A percentile compares a stretch with the other conserved stretches of the same genome.
These are phyloP conservation scores for Sthenelais limicola DNA, from an alignment of 2,888 invertebrate genomes.

Conservation along the genomic window DNA sequence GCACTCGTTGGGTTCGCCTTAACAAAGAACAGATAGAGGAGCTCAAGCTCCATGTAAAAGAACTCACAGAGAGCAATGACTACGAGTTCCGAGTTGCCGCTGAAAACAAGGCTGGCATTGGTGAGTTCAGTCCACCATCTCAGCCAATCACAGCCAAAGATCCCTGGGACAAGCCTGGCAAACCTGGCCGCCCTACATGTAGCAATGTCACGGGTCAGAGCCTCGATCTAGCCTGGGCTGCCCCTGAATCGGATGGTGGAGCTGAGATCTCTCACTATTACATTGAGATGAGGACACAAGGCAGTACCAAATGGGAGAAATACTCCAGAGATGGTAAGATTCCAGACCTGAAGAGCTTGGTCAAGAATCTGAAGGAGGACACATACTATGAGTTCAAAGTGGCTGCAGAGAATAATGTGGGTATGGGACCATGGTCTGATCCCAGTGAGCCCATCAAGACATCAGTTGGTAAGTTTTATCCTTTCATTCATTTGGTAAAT, in stretches of 20 bases:
- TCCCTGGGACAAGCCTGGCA: constrained; percentile 55
- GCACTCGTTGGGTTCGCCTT: constrained; percentile 82
- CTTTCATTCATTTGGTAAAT: too few relatives aligned
- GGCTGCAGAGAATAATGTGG: constrained; percentile 88
- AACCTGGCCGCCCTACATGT: constrained; percentile 49
- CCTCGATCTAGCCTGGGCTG: constrained; percentile 79
- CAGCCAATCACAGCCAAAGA: constrained; percentile 54
- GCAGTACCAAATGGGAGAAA: constrained; percentile 45
- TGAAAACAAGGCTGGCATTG: constrained; percentile 78
- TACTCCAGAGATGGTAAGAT: constrained; percentile 12
- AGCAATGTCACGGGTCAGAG: constrained; percentile 78
- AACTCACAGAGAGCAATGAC: constrained; percentile 72
- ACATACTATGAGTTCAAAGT: constrained; percentile 86
- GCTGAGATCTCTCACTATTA: constrained; percentile 67
- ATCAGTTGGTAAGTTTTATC: constrained; percentile 42
- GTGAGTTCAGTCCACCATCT: constrained; percentile 52
- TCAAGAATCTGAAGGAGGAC: constrained; percentile 47
- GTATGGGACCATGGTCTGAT: constrained; percentile 81
- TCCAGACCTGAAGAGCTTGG: constrained; percentile 41
- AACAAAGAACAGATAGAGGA: constrained; percentile 60
- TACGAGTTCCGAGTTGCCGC: constrained; percentile 75
- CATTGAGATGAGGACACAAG: constrained; percentile 62
- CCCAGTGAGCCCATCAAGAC: constrained; percentile 54
- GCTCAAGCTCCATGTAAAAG: constrained; percentile 46
- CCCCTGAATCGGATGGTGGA: constrained; percentile 70